These are phyloP conservation scores for Hippolais icterina DNA, from an alignment of 2,113 vertebrate genomes.

Conservation along the genomic window DNA sequence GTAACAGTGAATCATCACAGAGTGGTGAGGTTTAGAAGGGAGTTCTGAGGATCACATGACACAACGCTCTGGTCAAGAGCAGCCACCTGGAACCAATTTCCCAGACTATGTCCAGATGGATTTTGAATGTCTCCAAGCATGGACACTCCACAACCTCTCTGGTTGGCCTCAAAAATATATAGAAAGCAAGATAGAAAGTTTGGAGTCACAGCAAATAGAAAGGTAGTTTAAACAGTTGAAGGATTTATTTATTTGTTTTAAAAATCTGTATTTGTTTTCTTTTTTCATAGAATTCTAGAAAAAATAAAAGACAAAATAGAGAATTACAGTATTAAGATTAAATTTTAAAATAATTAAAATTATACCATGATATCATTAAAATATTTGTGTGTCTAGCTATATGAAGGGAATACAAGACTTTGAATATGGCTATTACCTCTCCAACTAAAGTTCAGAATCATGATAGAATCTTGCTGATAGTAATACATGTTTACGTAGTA, in stretches of 20 bases:
- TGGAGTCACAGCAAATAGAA: not conserved
- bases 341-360: not conserved
- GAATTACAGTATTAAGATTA: not conserved
- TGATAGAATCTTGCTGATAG: not conserved
- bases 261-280: not conserved
- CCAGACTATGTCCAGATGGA: not conserved
- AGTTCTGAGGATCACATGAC: not conserved
- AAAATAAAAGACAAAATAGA: not conserved
- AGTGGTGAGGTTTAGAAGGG: not conserved
- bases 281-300: not conserved
- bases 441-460: not conserved
- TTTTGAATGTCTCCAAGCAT: not conserved
- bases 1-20: not conserved
- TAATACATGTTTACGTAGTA: not conserved
- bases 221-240: not conserved
- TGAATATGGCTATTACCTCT: not conserved
- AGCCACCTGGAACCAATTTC: not conserved
- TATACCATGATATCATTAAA: not conserved
- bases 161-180: not conserved
- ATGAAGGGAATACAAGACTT: not conserved
- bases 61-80: not conserved
- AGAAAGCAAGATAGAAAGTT: not conserved
- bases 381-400: not conserved
- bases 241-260: not conserved
- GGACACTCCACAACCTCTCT: not conserved